phyloP scores from a whole-genome alignment of 2,888 invertebrate genomes.

The Pachycephus smyrnensis region DNA sequence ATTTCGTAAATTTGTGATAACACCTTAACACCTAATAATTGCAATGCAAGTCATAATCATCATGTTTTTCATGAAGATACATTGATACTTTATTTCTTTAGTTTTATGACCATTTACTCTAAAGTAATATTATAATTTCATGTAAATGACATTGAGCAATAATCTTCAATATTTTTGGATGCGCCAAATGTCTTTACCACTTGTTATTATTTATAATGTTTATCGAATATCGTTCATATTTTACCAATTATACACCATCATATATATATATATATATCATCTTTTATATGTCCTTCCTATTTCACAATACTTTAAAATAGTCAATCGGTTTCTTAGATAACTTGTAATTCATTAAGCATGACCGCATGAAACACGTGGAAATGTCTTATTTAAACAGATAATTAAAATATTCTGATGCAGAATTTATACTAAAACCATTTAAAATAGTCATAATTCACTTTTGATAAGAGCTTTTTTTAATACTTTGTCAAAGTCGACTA shows the following conservation, averaged over 20 bases:
- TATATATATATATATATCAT: neutral
- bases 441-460: neutral
- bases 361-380: too few relatives aligned
- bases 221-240: neutral
- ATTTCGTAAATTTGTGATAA: neutral
- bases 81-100: neutral
- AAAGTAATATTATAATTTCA: neutral
- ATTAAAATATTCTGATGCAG: too few relatives aligned
- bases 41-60: neutral
- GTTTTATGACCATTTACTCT: neutral
- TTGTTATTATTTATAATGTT: neutral
- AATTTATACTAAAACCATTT: too few relatives aligned
- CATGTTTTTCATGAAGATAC: neutral
- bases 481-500: neutral
- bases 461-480: neutral
- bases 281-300: neutral
- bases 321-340: too few relatives aligned
- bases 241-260: neutral
- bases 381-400: too few relatives aligned
- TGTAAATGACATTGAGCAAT: neutral
- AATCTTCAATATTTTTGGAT: neutral
- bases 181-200: neutral
- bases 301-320: too few relatives aligned
- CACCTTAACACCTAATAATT: neutral
- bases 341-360: too few relatives aligned